Evolutionary conservation across 2,113 vertebrate genomes (phyloP).

Genomic region (Sakesphorus luctuosus): DNA sequence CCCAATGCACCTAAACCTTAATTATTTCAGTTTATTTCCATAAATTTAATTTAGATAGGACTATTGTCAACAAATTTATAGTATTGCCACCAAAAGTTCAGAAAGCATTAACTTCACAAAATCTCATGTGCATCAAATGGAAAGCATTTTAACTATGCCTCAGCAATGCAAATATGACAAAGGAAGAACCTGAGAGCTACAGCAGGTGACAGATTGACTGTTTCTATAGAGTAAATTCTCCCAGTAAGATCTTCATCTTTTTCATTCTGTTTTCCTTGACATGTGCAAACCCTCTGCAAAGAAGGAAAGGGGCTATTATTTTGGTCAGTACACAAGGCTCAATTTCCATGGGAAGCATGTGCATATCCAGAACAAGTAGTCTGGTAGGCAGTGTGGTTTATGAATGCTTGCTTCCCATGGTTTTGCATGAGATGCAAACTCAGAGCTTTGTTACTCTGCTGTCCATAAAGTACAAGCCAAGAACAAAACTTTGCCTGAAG

Average conservation of each 20-base stretch:
- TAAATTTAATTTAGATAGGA: neutral
- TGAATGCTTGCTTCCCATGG: neutral
- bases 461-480: neutral
- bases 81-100: neutral
- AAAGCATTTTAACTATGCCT: neutral
- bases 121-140: neutral
- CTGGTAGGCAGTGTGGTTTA: neutral
- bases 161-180: neutral
- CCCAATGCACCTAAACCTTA: neutral
- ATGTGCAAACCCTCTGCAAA: neutral
- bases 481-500: neutral
- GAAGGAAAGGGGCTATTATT: neutral
- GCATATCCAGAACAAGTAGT: neutral
- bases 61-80: neutral
- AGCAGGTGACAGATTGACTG: neutral
- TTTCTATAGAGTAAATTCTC: neutral
- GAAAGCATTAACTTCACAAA: neutral
- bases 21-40: neutral
- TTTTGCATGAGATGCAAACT: neutral
- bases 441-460: neutral
- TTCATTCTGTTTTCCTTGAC: neutral
- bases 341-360: neutral
- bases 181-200: neutral
- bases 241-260: neutral
- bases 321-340: neutral